Conservation (phyloP, 2,888 invertebrate species). For the Heteromyza rotundicornis region DNA sequence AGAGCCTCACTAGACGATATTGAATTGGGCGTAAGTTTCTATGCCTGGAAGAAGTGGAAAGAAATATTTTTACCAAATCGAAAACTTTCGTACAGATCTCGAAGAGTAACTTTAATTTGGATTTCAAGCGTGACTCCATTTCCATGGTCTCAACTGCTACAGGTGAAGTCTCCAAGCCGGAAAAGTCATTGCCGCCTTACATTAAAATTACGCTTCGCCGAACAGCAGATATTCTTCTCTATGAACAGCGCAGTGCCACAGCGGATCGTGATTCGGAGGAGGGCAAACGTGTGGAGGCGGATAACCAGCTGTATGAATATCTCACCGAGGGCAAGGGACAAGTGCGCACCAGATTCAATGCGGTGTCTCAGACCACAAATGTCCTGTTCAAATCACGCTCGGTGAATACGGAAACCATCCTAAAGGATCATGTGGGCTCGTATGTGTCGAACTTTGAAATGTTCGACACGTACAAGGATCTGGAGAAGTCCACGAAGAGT, state of each 20-base stretch:
- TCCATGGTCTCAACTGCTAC: neutral
- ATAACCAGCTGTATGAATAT: slow-evolving; percentile 73
- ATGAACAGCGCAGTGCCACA: slow-evolving; percentile 70
- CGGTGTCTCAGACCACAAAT: slow-evolving; percentile 74
- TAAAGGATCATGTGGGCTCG: slow-evolving; percentile 67
- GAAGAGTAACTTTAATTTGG: neutral
- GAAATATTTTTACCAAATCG: neutral
- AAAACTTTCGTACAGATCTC: neutral
- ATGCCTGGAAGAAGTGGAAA: neutral
- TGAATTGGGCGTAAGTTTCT: slow-evolving; percentile 39
- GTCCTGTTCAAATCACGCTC: slow-evolving; percentile 70
- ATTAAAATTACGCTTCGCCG: slow-evolving; percentile 71
- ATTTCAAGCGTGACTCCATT: neutral
- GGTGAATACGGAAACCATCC: slow-evolving; percentile 67
- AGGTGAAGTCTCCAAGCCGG: neutral
- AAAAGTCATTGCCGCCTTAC: slow-evolving; percentile 62
- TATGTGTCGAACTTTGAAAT: slow-evolving; percentile 81
- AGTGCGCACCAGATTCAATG: slow-evolving; percentile 67
- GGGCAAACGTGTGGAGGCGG: slow-evolving; percentile 66
- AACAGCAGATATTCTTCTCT: slow-evolving; percentile 70
- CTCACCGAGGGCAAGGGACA: slow-evolving; percentile 73
- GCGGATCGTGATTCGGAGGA: slow-evolving; percentile 69
- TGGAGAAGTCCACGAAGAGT: slow-evolving; percentile 57
- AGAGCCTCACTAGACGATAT: slow-evolving; percentile 45
- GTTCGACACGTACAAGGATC: slow-evolving; percentile 71